phyloP scores from a whole-genome alignment of 2,888 invertebrate species.

The Heliconius charithonia region DNA sequence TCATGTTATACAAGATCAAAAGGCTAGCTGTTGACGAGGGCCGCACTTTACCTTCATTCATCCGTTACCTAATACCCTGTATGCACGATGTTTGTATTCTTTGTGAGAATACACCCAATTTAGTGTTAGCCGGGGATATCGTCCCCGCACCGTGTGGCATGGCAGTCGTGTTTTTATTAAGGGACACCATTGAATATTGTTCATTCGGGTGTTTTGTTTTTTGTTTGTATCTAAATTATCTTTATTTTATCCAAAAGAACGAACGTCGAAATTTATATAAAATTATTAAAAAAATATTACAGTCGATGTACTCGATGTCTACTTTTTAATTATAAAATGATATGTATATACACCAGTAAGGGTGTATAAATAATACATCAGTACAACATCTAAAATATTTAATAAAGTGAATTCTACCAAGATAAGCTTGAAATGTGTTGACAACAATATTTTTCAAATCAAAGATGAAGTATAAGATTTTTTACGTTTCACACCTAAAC shows the following conservation, averaged over 20 bases:
- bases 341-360: neutral
- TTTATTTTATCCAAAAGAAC: no score
- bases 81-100: slow-evolving; percentile 48
- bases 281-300: no score
- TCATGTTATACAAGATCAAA: slow-evolving; percentile 16
- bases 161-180: slow-evolving; percentile 43
- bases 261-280: no score
- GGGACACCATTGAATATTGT: slow-evolving; percentile 37
- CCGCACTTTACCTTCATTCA: slow-evolving; percentile 33
- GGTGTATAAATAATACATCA: neutral
- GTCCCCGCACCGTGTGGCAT: slow-evolving; percentile 42
- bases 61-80: slow-evolving; percentile 33
- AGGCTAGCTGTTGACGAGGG: slow-evolving; percentile 37
- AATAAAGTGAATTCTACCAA: no score
- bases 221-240: no score
- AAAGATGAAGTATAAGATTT: neutral
- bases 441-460: neutral
- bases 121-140: slow-evolving; percentile 46
- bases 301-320: no score
- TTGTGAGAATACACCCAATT: slow-evolving; percentile 47
- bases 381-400: no score
- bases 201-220: slow-evolving; percentile 28
- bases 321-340: no score
- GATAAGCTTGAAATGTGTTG: neutral
- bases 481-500: neutral